Conservation (phyloP, 1,140 invertebrate species). For the Andrena cerasifolii region DNA sequence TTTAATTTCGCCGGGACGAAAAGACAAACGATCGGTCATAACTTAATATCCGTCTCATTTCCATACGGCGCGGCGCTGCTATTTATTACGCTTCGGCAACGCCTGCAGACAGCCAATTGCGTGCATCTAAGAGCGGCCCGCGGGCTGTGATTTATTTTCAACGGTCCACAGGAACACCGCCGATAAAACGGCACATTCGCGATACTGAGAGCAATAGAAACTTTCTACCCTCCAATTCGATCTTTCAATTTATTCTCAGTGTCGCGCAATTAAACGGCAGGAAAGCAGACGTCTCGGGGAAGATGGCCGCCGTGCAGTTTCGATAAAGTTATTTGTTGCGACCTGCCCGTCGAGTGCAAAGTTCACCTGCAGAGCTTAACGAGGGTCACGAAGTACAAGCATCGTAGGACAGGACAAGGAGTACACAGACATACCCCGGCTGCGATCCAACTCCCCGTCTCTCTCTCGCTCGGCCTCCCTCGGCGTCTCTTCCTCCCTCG, state of each 20-base stretch:
- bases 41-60: slow-evolving; percentile 70
- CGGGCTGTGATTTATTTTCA: slow-evolving; percentile 54
- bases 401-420: neutral
- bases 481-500: neutral
- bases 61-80: slow-evolving; percentile 48
- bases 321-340: slow-evolving; percentile 41
- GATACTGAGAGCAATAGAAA: slow-evolving; percentile 5
- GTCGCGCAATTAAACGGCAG: slow-evolving; percentile 4
- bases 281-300: slow-evolving; percentile 1
- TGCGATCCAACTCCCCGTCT: neutral
- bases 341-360: slow-evolving; percentile 17
- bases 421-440: neutral
- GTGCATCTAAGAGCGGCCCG: slow-evolving; percentile 52
- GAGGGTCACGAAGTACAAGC: slow-evolving; percentile 40
- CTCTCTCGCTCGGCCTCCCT: neutral
- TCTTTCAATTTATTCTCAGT: neutral
- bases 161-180: slow-evolving; percentile 48
- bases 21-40: slow-evolving; percentile 62
- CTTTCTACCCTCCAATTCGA: neutral
- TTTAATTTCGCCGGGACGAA: slow-evolving; percentile 53
- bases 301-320: neutral
- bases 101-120: slow-evolving; percentile 52
- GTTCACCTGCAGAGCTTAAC: slow-evolving; percentile 36
- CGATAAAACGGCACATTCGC: slow-evolving; percentile 55
- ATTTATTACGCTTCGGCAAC: slow-evolving; percentile 62